A percentile compares a stretch with the other conserved stretches of the same genome.
phyloP scores from a whole-genome alignment of 2,888 invertebrate species.

The Cosmia pyralina region DNA sequence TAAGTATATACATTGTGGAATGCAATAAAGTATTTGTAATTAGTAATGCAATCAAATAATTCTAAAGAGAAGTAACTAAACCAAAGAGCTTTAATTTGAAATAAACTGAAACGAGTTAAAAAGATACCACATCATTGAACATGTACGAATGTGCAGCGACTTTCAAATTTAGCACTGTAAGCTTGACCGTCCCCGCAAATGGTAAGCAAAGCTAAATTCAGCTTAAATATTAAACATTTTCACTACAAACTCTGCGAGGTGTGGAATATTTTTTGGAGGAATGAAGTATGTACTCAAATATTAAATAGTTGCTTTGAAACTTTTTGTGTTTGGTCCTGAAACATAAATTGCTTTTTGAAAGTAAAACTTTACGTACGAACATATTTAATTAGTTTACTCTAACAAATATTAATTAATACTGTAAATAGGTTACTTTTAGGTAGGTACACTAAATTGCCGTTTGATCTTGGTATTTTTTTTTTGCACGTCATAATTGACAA shows the following conservation, averaged over 20 bases:
- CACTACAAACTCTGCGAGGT: conserved; percentile 15
- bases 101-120: conserved; percentile 6
- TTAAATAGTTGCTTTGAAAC: conserved; percentile 34
- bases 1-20: too few relatives aligned
- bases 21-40: neutral
- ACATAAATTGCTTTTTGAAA: conserved; percentile 24
- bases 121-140: neutral
- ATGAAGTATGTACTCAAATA: conserved; percentile 12
- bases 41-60: neutral
- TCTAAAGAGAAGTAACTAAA: neutral
- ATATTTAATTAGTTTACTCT: conserved; percentile 1
- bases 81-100: conserved; percentile 10
- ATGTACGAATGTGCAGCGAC: conserved; percentile 23
- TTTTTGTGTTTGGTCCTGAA: conserved; percentile 16
- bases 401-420: neutral
- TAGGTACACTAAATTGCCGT: neutral
- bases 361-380: conserved; percentile 5
- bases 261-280: conserved; percentile 38
- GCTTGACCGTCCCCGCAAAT: conserved; percentile 31
- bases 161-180: conserved; percentile 34
- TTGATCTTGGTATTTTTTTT: neutral
- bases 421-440: neutral
- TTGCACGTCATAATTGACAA: neutral
- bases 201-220: conserved; percentile 36
- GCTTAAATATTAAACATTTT: conserved; percentile 43